Evolutionary conservation across 2,797 vertebrate genomes (phyloP), one percentile per base, ranked within the genome.

Genomic region (Mustela erminea): DNA sequence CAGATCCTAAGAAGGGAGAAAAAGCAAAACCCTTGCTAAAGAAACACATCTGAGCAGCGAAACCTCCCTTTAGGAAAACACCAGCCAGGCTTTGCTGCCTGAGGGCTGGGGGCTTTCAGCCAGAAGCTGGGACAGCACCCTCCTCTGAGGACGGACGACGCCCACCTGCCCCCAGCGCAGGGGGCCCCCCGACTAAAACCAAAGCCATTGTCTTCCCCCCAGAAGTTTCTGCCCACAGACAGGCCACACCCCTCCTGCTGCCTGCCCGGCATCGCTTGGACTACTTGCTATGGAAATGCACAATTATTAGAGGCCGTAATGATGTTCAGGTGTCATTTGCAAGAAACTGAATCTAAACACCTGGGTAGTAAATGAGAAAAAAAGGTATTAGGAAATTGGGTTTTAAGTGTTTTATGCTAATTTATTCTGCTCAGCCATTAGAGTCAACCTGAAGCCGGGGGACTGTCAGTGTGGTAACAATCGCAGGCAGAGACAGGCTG

Each of bases 301-400:
- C 97, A 95, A 97, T 96, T 52, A 58, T 95, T 94, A 97, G 97
- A 78, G 97, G 96, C 97, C 8, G 14, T 14, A 84, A 56, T 92
- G 93, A 98, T 94, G 97, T 97, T 97, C 97, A 96, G 97, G 96
- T 91, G 25, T 96, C 96, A 95, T 96, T 97, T 95, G 95, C 88
- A 96, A 97, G 98, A 98, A 98, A 98, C 93, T 41, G 95, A 97
- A 97, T 97, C 97, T 96, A 97, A 98, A 98, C 98, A 98, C 95
- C 97, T 93, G 97, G 94, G 97, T 90, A 97, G 98, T 96, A 94
- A 98, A 97, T 78, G 75, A 93, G 97, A 87, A 97, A 97, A 98
- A 98, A 98, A 97, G 89, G 95, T 96, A 87, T 96, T 86, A 62
- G 1, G 14, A 49, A 89, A 96, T 41, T 43, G 70, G 96, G 70